Base-by-base conservation (phyloP, 2,797 vertebrate species). In the Dendrocincla fuliginosa region DNA sequence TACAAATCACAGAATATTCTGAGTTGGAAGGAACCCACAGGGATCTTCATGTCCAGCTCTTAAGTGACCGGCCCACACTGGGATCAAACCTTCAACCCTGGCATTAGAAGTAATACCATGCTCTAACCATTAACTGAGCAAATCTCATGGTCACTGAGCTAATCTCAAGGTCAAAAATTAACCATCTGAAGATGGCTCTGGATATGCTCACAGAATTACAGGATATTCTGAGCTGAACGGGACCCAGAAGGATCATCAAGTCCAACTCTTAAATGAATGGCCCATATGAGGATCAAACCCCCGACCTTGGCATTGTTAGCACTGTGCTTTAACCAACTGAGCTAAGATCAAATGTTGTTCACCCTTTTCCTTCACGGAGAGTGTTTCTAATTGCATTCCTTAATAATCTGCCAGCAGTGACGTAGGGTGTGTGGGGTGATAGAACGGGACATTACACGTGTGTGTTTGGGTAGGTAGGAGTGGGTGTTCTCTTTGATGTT, bases 381-480 rank as follows among this genome's bases (percentile, higher is more conserved):
- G 5, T 0, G 1, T 70, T 91, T 74, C 74, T 74, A 77, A 57
- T 82, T 68, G 33, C 53, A 32, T 64, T 60, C 52, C 63, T 56
- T 59, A 56, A 60, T 42, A 64, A 76, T 50, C 79, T 82, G 35
- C 74, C 79, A 39, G 44, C 19, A 90, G 35, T 41, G 55, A 55
- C 42, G 15, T 28, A 46, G 41, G 64, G 3, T 13, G 24, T 4
- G 2, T 37, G 50, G n/a, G 42, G 35, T 56, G 76, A 55, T 16
- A 33, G 55, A 37, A 30, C 0, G 1, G 61, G 60, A 19, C 0
- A 1, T 41, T 64, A 22, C 9, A 2, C 0, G 7, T 12, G 44
- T 20, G 13, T 52, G 3, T 53, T 68, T 55, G 46, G 35, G 25
- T 10, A 24, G n/a, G 79, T 2, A 37, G 15, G 71, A 67, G 74